Percentiles rank a stretch among this genome's conserved stretches.
Conservation (phyloP, 2,113 vertebrate species). For the Ariopsis seemanni region DNA sequence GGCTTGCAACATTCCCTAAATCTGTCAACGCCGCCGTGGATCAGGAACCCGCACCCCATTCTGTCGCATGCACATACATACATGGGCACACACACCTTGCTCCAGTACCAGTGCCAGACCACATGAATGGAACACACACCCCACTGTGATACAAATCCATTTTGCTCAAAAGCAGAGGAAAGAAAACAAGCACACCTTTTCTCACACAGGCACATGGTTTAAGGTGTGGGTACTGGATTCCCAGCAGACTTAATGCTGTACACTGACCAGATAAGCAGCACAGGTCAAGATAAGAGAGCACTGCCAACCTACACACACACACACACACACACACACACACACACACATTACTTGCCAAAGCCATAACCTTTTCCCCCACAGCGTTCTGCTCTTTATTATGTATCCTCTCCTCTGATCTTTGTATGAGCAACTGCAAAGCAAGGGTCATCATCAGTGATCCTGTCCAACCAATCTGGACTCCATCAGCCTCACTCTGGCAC, state of each 20-base stretch:
- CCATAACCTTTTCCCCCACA: slow-evolving; percentile 5
- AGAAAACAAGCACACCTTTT: slow-evolving; percentile 70
- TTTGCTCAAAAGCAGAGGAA: neutral
- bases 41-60: slow-evolving; percentile 81
- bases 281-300: slow-evolving; percentile 74
- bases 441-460: slow-evolving; percentile 31
- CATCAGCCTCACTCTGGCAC: slow-evolving; percentile 31
- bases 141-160: slow-evolving; percentile 4
- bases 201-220: slow-evolving; percentile 76
- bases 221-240: slow-evolving; percentile 66
- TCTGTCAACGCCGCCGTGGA: slow-evolving; percentile 92
- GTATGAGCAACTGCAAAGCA: slow-evolving; percentile 26
- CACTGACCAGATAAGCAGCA: slow-evolving; percentile 74
- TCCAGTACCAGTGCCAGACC: slow-evolving; percentile 4
- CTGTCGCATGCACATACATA: slow-evolving; percentile 66
- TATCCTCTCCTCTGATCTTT: slow-evolving; percentile 19
- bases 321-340: neutral
- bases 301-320: slow-evolving; percentile 37
- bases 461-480: slow-evolving; percentile 34
- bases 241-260: slow-evolving; percentile 67
- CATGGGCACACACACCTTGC: slow-evolving; percentile 73
- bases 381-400: slow-evolving; percentile 35
- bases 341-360: slow-evolving; percentile 14
- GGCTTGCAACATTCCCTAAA: slow-evolving; percentile 98
- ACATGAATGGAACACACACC: slow-evolving; percentile 8